Evolutionary conservation across 2,888 invertebrate species (phyloP).

Genomic region (Aphodius granarius): DNA sequence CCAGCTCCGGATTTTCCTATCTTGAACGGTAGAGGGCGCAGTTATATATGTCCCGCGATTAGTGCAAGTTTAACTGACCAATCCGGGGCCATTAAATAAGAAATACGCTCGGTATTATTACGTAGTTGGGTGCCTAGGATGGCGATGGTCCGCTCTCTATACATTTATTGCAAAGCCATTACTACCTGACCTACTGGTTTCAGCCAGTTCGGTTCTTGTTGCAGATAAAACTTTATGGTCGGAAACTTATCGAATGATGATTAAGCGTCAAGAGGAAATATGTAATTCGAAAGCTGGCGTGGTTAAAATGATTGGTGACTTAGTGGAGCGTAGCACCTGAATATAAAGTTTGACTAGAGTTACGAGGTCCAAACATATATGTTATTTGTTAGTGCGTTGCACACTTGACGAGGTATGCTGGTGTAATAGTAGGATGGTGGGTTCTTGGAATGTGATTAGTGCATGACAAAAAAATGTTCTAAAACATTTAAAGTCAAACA

Average conservation of each 20-base stretch:
- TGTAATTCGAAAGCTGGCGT: constrained; percentile 5
- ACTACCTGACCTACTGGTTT: not conserved
- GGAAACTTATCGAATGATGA: constrained; percentile 19
- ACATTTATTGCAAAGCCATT: constrained; percentile 16
- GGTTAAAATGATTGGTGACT: not conserved
- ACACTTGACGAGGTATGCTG: too few species aligned
- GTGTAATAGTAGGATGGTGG: too few species aligned
- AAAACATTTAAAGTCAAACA: too few species aligned
- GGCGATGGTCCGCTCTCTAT: not conserved
- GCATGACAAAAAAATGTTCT: too few species aligned
- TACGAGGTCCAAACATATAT: too few species aligned
- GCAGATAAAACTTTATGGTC: constrained; percentile 13
- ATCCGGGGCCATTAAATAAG: constrained; percentile 25
- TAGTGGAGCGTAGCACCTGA: too few species aligned
- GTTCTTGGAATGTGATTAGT: too few species aligned
- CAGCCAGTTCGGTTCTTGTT: not conserved
- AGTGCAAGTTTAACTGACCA: constrained; percentile 29
- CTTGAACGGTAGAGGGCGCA: not conserved
- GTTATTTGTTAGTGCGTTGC: too few species aligned
- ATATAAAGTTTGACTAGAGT: too few species aligned
- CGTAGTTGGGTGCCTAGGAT: not conserved
- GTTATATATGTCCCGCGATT: constrained; percentile 32
- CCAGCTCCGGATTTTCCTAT: not conserved
- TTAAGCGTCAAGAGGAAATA: constrained; percentile 14
- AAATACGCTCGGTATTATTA: constrained; percentile 26